These are phyloP conservation scores for Corythornis vintsioides DNA, from an alignment of 2,113 vertebrate genomes.

Conservation along the genomic window DNA sequence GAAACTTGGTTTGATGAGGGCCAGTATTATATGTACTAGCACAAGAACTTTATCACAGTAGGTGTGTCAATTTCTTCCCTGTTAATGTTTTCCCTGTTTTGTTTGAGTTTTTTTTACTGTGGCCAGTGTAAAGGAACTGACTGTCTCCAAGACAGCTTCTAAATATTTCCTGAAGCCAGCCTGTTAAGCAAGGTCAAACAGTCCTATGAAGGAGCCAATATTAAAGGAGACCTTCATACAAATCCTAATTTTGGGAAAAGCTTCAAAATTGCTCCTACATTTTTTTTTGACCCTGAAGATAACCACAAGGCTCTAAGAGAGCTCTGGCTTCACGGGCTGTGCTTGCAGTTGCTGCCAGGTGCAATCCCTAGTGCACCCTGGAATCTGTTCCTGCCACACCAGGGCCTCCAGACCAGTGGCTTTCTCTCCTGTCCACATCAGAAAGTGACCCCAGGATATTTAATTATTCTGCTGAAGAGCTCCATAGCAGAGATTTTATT, in stretches of 20 bases:
- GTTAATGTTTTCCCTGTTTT: not conserved
- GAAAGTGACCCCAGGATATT: not conserved
- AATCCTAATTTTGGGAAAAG: not conserved
- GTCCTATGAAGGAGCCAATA: not conserved
- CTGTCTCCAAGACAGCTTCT: not conserved
- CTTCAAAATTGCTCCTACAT: not conserved
- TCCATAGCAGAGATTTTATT: constrained; percentile 8
- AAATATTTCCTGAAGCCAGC: not conserved
- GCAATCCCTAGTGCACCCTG: not conserved
- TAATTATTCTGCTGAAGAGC: not conserved
- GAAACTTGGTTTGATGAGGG: not conserved
- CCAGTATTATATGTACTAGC: not conserved
- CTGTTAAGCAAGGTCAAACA: not conserved
- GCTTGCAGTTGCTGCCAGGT: not conserved
- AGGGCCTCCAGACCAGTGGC: not conserved
- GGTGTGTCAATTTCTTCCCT: not conserved
- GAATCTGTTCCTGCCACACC: not conserved
- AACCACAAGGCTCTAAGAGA: not conserved
- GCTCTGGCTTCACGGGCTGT: not conserved
- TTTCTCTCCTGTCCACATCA: not conserved
- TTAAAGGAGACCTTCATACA: not conserved
- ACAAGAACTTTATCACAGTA: not conserved
- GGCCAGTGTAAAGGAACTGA: not conserved
- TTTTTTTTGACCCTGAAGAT: not conserved
- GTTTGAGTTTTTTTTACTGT: not conserved